Evolutionary conservation across 2,888 invertebrate genomes (phyloP).

Genomic region (Drosophila barbarae): DNA sequence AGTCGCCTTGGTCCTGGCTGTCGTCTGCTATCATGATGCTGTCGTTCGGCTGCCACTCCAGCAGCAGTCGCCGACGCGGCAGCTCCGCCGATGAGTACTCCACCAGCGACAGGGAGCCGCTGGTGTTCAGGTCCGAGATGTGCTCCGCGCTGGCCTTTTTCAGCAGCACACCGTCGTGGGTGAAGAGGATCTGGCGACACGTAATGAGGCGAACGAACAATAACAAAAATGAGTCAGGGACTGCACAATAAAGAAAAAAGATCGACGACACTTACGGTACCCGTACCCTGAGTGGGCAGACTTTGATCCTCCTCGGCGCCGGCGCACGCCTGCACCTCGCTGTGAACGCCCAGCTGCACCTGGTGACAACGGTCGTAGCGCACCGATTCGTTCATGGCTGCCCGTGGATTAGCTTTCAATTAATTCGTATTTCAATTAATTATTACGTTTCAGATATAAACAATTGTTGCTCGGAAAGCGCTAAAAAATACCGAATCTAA

Average conservation of each 20-base stretch:
- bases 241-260: constrained; percentile 22
- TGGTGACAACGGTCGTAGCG: constrained; percentile 68
- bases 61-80: constrained; percentile 81
- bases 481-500: constrained; percentile 1
- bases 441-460: constrained; percentile 48
- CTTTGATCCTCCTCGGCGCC: constrained; percentile 20
- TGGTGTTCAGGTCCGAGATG: constrained; percentile 83
- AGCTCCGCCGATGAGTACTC: constrained; percentile 73
- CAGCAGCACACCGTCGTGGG: constrained; percentile 89
- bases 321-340: constrained; percentile 53
- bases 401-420: constrained; percentile 16
- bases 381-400: constrained; percentile 71
- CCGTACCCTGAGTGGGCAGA: constrained; percentile 45
- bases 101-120: constrained; percentile 76
- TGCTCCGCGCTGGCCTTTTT: constrained; percentile 84
- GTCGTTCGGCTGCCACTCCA: constrained; percentile 92
- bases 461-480: constrained; percentile 8
- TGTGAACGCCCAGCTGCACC: constrained; percentile 62
- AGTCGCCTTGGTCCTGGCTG: constrained; percentile 87
- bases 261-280: constrained; percentile 62
- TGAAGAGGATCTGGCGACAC: constrained; percentile 84
- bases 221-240: constrained; percentile 53
- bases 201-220: background rate
- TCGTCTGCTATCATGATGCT: constrained; percentile 86
- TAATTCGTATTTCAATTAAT: constrained; percentile 28